These are phyloP conservation scores for Champsocephalus gunnari DNA, from an alignment of 2,797 vertebrate species.

Conservation along the genomic window DNA sequence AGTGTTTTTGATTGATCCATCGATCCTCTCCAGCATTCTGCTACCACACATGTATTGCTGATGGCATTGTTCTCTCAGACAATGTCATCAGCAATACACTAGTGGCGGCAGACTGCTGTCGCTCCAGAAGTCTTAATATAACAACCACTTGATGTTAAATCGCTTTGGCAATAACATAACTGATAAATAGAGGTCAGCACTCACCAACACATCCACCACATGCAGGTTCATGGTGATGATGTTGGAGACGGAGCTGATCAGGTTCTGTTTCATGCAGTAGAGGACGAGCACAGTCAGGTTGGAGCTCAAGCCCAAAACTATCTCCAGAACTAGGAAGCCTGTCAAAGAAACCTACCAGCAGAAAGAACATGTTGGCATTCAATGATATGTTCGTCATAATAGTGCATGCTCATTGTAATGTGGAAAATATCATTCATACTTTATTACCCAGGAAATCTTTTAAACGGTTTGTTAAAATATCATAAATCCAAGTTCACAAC, in stretches of 20 bases:
- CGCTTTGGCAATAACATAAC: not conserved
- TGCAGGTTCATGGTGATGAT: slow-evolving; percentile 98
- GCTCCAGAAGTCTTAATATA: not conserved
- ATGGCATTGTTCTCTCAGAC: too few relatives aligned
- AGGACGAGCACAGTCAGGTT: slow-evolving; percentile 95
- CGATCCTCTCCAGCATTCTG: too few relatives aligned
- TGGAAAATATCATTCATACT: not conserved
- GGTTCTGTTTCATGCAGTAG: slow-evolving; percentile 98
- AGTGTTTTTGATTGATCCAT: too few relatives aligned
- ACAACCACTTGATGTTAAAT: not conserved
- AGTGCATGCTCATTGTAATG: not conserved
- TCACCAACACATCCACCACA: slow-evolving; percentile 95
- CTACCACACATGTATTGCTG: too few relatives aligned
- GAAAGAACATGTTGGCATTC: not conserved
- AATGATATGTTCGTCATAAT: not conserved
- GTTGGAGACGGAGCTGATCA: slow-evolving; percentile 97
- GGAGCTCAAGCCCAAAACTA: slow-evolving; percentile 94
- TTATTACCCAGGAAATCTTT: not conserved
- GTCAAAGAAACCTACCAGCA: slow-evolving; percentile 90
- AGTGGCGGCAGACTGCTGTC: not conserved
- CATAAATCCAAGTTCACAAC: not conserved
- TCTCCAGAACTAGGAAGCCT: slow-evolving; percentile 94
- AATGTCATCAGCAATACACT: too few relatives aligned
- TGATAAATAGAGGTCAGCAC: slow-evolving; percentile 56
- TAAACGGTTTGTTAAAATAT: not conserved